Base-by-base conservation (phyloP, 1,140 invertebrate genomes). In the Hyles vespertilio region DNA sequence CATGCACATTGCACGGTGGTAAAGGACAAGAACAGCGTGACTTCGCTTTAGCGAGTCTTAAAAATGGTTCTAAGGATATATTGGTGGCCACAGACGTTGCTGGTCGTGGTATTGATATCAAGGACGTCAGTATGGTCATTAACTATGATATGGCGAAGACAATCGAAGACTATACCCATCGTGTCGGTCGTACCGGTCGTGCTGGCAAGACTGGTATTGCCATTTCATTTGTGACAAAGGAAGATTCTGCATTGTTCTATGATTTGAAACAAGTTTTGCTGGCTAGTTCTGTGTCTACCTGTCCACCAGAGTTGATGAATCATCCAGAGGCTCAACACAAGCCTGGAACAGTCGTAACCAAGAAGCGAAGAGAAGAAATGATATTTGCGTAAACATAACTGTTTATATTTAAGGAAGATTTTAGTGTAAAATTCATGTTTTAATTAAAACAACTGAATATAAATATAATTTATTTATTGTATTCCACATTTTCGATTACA, bases 121-220 rank as follows among this genome's bases (percentile, higher is more conserved):
- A 99, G 85, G 98, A 99, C 89, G 98, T 99, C 0, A 98, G 97
- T 1, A 92, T 99, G 89, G 98, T 99, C 61, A 98, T 99, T 68
- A 99, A 99, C 88, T 99, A 99, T 72, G 99, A 99, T 85, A 99
- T 99, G 98, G 98, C 98, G 0, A 99, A 99, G 89, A 94, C 94
- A 53, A 99, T 99, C 80, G 98, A 99, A 93, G 98, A 99, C 92
- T 99, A 99, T 76, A 99, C 98, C 0, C 98, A 99, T 95, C 94
- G 98, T 93, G 99, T 99, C 84, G 98, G 98, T 83, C 93, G 98
- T 91, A 99, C 98, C 0, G 98, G 98, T 78, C 96, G 99, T 90
- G 99, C 98, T 10, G 99, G 99, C 43, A 99, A 99, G 86, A 95
- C 94, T 79, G 99, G 99, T 90, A 93, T 96, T 62, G 98, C 99